Base-by-base conservation (phyloP, 2,797 vertebrate species). In the Limosa lapponica region DNA sequence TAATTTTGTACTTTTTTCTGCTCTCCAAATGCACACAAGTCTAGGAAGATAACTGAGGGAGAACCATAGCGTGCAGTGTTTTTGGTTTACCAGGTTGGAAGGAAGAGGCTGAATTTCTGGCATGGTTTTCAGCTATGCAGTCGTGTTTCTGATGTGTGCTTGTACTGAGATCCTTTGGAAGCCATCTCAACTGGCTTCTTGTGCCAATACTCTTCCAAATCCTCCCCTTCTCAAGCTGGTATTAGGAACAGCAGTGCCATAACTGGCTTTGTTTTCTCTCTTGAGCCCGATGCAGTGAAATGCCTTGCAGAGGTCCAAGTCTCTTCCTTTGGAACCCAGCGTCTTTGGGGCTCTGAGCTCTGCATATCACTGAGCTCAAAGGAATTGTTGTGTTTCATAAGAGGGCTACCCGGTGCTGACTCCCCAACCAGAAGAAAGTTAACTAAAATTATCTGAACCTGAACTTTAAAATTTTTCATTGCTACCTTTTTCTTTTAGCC, bases 81-180 rank as follows among this genome's bases (percentile, higher is more conserved):
- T 92, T 89, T 0, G 1, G 37, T 66, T 39, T 59, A 66, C 54
- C 54, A 36, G 3, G 54, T 0, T 69, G 62, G 37, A 75, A 65
- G 73, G 7, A 82, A n/a, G 34, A 52, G 24, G 18, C 54, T 90
- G 62, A 48, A 34, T 51, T 92, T 74, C 81, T 80, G 87, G 64
- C 43, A 18, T 39, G 30, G 4, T 44, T 91, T 84, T 80, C 62
- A 66, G 46, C 77, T 87, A 0, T n/a, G 49, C 37, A 32, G 10
- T 75, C 0, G 0, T 30, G 54, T 78, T 70, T 36, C 51, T 59
- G 82, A 44, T 28, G 15, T 1, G 7, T 17, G 14, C 36, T 64
- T 46, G 10, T 36, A 67, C 27, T 4, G 4, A 39, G 51, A 22
- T 39, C 30, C 7, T 24, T 65, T 51, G 51, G 46, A 87, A 77